phyloP scores from a whole-genome alignment of 1,140 invertebrate species.

The Coenobita brevimanus region DNA sequence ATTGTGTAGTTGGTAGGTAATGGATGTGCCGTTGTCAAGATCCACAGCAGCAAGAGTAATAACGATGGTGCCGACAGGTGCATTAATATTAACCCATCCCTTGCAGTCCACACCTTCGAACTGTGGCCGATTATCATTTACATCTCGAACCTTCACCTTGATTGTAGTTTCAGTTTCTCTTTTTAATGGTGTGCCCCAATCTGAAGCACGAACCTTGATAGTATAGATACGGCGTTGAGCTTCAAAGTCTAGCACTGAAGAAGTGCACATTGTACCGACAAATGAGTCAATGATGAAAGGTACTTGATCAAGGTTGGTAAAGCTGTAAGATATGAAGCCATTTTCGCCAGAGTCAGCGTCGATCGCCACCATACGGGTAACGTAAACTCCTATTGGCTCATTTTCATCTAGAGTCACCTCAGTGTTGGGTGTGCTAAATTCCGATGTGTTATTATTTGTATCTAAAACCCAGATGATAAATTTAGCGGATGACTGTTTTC shows the following conservation, averaged over 20 bases:
- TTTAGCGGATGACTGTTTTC: slow-evolving; percentile 90
- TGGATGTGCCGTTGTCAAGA: slow-evolving; percentile 90
- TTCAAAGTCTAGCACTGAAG: slow-evolving; percentile 90
- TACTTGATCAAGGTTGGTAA: slow-evolving; percentile 89
- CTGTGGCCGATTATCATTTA: slow-evolving; percentile 93
- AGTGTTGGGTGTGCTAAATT: slow-evolving; percentile 82
- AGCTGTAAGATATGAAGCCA: slow-evolving; percentile 94
- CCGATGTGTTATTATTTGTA: slow-evolving; percentile 93
- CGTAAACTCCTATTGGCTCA: slow-evolving; percentile 86
- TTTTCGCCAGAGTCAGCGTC: slow-evolving; percentile 96
- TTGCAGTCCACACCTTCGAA: slow-evolving; percentile 83
- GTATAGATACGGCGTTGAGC: slow-evolving; percentile 88
- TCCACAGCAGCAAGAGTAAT: slow-evolving; percentile 95
- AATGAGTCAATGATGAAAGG: slow-evolving; percentile 98
- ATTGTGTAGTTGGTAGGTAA: slow-evolving; percentile 89
- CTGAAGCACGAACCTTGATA: slow-evolving; percentile 88
- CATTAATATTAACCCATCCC: slow-evolving; percentile 86
- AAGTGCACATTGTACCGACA: slow-evolving; percentile 89
- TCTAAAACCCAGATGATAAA: slow-evolving; percentile 91
- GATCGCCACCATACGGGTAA: slow-evolving; percentile 86
- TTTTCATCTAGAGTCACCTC: slow-evolving; percentile 83
- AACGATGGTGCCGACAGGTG: slow-evolving; percentile 87
- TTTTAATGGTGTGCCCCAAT: slow-evolving; percentile 93
- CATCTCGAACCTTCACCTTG: slow-evolving; percentile 85
- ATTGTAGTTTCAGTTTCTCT: slow-evolving; percentile 91